Evolutionary conservation across 1,140 invertebrate species (phyloP), one percentile per base, ranked within the genome.

Genomic region (Belonocnema kinseyi): DNA sequence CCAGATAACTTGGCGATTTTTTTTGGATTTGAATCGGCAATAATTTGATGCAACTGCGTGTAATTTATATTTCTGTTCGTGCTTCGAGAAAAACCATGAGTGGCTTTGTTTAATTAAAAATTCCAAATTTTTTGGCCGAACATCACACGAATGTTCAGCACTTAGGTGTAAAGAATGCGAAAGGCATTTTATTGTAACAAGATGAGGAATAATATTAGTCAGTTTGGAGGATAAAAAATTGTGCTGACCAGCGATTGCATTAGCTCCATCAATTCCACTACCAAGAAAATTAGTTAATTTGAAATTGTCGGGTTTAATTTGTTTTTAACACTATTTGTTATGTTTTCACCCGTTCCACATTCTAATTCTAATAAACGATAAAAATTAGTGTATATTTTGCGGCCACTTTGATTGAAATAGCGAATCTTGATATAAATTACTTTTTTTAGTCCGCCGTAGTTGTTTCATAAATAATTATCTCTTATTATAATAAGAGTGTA

Each of bases 1-100:
- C 74, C 77, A 7, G 74, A 79, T n/a, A 76, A 26, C 16, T 79
- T 79, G 10, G 14, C 14, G 7, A 73, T 72, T 75, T 78, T 78
- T 52, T 58, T 40, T 7, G 73, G 66, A 33, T 75, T 52, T 5
- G 8, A 21, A 16, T 77, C 56, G 0, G 50, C 16, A 17, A 74
- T 70, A n/a, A 40, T 33, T 50, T 2, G 4, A 53, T 53, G 52
- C 14, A 11, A 53, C 13, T 53, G 14, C 14, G 3, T 53, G 13
- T 53, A 53, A 5, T 53, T 4, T 1, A 14, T n/a, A 11, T 53
- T 53, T 13, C 5, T 53, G 14, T 53, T 53, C 13, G 13, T 7
- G 0, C 16, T 54, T 54, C 17, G 14, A n/a, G 52, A n/a, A 54
- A 54, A 54, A 54, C 52, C 52, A 54, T 5, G 52, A 54, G 10